These are phyloP conservation scores for Linnaemya vulpina DNA, from an alignment of 2,888 invertebrate species.

Conservation along the genomic window DNA sequence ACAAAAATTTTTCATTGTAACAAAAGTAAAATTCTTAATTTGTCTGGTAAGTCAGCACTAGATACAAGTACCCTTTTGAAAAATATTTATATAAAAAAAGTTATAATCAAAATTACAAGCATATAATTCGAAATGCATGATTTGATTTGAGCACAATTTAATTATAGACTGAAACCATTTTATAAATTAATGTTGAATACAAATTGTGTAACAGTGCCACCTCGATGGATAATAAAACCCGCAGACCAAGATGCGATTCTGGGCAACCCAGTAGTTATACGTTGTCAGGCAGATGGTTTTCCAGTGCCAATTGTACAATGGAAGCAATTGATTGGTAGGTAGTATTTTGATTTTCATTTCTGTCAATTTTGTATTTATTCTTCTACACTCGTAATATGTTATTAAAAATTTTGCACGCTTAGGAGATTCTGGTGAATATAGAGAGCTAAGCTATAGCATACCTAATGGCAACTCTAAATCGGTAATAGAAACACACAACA, in stretches of 20 bases:
- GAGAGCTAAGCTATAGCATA: constrained; percentile 84
- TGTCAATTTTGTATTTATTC: background rate
- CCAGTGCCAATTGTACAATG: constrained; percentile 86
- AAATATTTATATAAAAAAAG: background rate
- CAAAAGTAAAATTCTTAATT: constrained; percentile 21
- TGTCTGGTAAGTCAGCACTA: constrained; percentile 58
- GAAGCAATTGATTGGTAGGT: constrained; percentile 85
- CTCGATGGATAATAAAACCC: constrained; percentile 89
- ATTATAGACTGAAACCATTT: constrained; percentile 38
- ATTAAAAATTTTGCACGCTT: background rate
- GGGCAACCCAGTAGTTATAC: constrained; percentile 87
- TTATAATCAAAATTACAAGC: constrained; percentile 1
- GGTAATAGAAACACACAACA: constrained; percentile 80
- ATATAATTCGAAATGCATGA: constrained; percentile 55
- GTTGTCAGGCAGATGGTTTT: constrained; percentile 90
- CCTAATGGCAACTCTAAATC: constrained; percentile 77
- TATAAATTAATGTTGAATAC: constrained; percentile 62
- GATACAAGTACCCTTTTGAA: constrained; percentile 18
- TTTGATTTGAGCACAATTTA: constrained; percentile 51
- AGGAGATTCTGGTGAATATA: constrained; percentile 84
- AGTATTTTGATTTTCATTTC: constrained; percentile 19
- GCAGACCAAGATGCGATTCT: constrained; percentile 88
- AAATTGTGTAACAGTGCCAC: constrained; percentile 85
- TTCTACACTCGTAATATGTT: background rate
- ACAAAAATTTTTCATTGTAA: background rate